phyloP scores from a whole-genome alignment of 2,888 invertebrate species.

The Drosophila prolongata region DNA sequence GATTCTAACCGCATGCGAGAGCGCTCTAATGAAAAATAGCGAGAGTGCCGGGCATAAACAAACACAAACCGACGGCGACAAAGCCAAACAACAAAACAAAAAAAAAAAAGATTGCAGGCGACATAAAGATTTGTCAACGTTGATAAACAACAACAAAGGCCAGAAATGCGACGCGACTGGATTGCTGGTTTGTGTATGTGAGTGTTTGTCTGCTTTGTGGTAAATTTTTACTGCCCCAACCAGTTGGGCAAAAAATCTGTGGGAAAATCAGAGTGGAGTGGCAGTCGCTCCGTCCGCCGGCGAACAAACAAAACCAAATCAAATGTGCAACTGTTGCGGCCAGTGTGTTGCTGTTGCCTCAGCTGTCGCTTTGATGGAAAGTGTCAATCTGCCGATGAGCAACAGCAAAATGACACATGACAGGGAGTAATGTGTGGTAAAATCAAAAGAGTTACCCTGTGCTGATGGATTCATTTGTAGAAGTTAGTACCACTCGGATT shows the following conservation, averaged over 20 bases:
- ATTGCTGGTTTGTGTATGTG: constrained; percentile 4
- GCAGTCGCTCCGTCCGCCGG: not conserved
- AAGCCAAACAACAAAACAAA: constrained; percentile 23
- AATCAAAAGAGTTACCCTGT: constrained; percentile 1
- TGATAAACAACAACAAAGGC: constrained; percentile 74
- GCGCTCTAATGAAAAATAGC: constrained; percentile 74
- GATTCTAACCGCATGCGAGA: constrained; percentile 61
- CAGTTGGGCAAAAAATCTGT: constrained; percentile 6
- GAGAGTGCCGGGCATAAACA: constrained; percentile 57
- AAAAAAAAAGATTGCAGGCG: constrained; percentile 68
- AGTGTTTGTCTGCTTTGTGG: constrained; percentile 31
- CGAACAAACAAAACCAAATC: constrained; percentile 57
- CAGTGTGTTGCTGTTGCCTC: constrained; percentile 37
- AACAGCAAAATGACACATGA: constrained; percentile 14
- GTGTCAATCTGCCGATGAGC: constrained; percentile 43
- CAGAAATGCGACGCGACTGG: constrained; percentile 46
- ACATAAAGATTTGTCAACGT: constrained; percentile 78
- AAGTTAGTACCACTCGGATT: too few species aligned
- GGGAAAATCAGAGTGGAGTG: not conserved
- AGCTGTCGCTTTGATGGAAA: constrained; percentile 63
- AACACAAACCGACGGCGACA: constrained; percentile 32
- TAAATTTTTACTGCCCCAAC: constrained; percentile 37
- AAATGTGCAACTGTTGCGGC: constrained; percentile 67
- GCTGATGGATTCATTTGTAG: not conserved
- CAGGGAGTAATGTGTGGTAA: not conserved